These are phyloP conservation scores for Andrena minutula DNA, from an alignment of 2,888 invertebrate genomes.

Conservation along the genomic window DNA sequence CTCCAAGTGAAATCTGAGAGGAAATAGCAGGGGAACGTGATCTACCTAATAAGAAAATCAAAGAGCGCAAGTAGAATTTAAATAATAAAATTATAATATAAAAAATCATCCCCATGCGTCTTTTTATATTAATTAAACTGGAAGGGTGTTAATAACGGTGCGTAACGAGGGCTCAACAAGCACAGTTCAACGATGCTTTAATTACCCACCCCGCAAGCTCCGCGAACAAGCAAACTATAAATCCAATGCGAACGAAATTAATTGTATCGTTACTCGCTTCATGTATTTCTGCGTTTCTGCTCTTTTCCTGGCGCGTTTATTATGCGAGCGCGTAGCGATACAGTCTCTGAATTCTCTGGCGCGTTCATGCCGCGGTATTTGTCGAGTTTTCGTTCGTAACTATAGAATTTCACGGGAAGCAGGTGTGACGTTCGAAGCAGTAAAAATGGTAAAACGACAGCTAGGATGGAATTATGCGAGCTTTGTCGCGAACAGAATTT, in stretches of 20 bases:
- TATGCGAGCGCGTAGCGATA: neutral
- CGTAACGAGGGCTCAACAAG: neutral
- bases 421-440: no score
- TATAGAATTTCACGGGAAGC: no score
- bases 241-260: neutral
- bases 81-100: no score
- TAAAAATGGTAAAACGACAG: no score
- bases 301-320: neutral
- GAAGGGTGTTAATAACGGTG: no score
- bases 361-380: no score
- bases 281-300: neutral
- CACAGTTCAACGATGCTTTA: neutral
- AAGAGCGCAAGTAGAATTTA: no score
- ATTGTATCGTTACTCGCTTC: constrained; percentile 1
- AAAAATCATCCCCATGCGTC: neutral
- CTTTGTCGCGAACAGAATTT: no score
- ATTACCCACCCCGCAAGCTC: neutral
- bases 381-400: no score
- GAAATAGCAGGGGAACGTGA: neutral
- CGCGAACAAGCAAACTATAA: neutral
- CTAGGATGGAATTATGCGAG: no score
- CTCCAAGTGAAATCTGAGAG: neutral
- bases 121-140: neutral
- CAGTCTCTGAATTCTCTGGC: no score
- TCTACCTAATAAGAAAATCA: no score